A percentile compares a stretch with the other conserved stretches of the same genome.
These are phyloP conservation scores for Petrolisthes cinctipes DNA, from an alignment of 2,888 invertebrate genomes.

Conservation along the genomic window DNA sequence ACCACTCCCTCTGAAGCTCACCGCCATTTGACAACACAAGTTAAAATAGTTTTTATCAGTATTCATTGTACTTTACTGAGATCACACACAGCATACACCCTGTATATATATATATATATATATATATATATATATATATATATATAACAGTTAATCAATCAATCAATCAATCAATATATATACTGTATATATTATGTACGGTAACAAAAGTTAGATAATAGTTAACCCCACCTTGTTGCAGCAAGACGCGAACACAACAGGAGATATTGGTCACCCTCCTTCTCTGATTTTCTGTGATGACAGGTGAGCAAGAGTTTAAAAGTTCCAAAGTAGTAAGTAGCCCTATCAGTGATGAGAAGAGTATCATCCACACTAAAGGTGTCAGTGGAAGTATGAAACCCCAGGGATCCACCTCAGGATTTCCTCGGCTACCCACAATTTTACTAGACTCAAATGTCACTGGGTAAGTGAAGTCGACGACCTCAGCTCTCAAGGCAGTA, in stretches of 20 bases:
- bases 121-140: too few species aligned
- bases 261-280: neutral
- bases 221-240: slow-evolving; percentile 14
- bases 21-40: too few species aligned
- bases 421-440: neutral
- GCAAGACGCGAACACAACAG: slow-evolving; percentile 9
- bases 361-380: neutral
- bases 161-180: too few species aligned
- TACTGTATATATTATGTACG: too few species aligned
- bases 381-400: neutral
- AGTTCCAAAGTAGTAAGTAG: neutral
- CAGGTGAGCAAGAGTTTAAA: neutral
- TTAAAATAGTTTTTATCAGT: too few species aligned
- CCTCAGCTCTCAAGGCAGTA: slow-evolving; percentile 14
- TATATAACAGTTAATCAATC: too few species aligned
- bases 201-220: too few species aligned
- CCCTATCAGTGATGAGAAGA: neutral
- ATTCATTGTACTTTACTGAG: too few species aligned
- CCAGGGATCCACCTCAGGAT: neutral
- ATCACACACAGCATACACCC: too few species aligned
- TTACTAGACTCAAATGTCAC: neutral
- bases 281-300: neutral
- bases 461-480: slow-evolving; percentile 16
- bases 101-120: too few species aligned
- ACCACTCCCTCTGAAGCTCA: too few species aligned